Percentiles rank a stretch among this genome's conserved stretches.
These are phyloP conservation scores for Euura saliciscinereae DNA, from an alignment of 1,140 invertebrate species.

Conservation along the genomic window DNA sequence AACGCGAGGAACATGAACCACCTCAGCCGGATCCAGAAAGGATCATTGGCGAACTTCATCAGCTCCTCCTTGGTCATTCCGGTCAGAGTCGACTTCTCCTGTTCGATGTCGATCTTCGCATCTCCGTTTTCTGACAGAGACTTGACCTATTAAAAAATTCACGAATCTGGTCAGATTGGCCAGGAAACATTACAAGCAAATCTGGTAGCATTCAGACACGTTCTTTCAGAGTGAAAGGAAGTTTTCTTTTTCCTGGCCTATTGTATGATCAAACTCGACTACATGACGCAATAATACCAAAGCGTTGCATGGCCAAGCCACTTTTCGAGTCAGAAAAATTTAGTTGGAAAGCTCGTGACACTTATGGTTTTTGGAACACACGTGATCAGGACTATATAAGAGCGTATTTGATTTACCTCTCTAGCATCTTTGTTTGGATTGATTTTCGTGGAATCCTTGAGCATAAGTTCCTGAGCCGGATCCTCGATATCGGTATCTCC, in stretches of 20 bases:
- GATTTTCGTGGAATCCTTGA: conserved; percentile 67
- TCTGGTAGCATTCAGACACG: neutral
- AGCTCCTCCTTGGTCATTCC: conserved; percentile 91
- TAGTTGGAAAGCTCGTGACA: too few relatives aligned
- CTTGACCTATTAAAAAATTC: conserved; percentile 62
- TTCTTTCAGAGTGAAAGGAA: conserved; percentile 10
- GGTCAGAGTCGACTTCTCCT: conserved; percentile 66
- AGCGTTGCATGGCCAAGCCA: too few relatives aligned
- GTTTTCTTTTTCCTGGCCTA: conserved; percentile 14
- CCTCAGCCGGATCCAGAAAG: conserved; percentile 86
- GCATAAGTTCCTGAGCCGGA: conserved; percentile 72
- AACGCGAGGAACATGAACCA: conserved; percentile 86
- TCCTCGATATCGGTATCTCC: conserved; percentile 55
- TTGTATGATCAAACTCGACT: too few relatives aligned
- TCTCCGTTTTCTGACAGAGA: conserved; percentile 82
- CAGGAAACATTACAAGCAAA: conserved; percentile 17
- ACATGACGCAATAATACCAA: too few relatives aligned
- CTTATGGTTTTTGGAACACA: too few relatives aligned
- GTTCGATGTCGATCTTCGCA: conserved; percentile 83
- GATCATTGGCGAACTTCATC: conserved; percentile 90
- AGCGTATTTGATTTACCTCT: conserved; percentile 45
- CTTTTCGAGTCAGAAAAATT: too few relatives aligned
- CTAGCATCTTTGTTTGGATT: conserved; percentile 63
- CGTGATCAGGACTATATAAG: too few relatives aligned
- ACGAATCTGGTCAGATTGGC: conserved; percentile 26